Conservation (phyloP, 2,888 invertebrate species). For the Portevinia maculata region DNA sequence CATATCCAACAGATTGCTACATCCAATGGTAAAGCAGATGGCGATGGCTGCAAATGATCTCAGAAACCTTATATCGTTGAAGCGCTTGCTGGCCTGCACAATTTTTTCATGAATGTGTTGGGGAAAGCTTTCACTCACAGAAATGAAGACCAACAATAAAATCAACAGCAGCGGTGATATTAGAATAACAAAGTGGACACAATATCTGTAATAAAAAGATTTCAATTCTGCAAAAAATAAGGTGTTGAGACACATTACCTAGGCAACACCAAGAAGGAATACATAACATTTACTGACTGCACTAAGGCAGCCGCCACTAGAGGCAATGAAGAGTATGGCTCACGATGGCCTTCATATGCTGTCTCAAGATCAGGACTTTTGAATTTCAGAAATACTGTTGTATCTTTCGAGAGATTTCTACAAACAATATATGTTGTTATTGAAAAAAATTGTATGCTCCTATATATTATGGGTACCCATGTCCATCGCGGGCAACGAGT, state of each 20-base stretch:
- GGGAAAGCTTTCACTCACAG: slow-evolving; percentile 82
- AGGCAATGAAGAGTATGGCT: slow-evolving; percentile 87
- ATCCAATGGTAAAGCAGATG: slow-evolving; percentile 85
- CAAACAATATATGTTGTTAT: neutral
- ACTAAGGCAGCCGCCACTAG: slow-evolving; percentile 87
- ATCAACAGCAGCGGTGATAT: slow-evolving; percentile 80
- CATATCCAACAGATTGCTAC: slow-evolving; percentile 86
- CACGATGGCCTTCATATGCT: slow-evolving; percentile 87
- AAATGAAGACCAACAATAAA: slow-evolving; percentile 81
- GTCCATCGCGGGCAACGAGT: slow-evolving; percentile 92
- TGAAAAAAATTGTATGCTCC: neutral
- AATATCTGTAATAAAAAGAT: slow-evolving; percentile 75
- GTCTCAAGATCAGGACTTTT: slow-evolving; percentile 87
- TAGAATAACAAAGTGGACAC: slow-evolving; percentile 80
- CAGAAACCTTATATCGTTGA: slow-evolving; percentile 85
- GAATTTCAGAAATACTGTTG: slow-evolving; percentile 87
- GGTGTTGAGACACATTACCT: slow-evolving; percentile 79
- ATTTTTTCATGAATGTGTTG: slow-evolving; percentile 83
- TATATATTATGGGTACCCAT: slow-evolving; percentile 85
- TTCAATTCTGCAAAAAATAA: neutral
- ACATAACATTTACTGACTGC: slow-evolving; percentile 84
- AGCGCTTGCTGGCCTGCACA: slow-evolving; percentile 84
- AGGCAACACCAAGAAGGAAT: slow-evolving; percentile 85
- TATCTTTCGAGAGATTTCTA: slow-evolving; percentile 86
- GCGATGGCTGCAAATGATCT: slow-evolving; percentile 85